Percentiles rank a stretch among this genome's conserved stretches.
phyloP scores from a whole-genome alignment of 2,888 invertebrate species.

The Watsonalla cultraria region DNA sequence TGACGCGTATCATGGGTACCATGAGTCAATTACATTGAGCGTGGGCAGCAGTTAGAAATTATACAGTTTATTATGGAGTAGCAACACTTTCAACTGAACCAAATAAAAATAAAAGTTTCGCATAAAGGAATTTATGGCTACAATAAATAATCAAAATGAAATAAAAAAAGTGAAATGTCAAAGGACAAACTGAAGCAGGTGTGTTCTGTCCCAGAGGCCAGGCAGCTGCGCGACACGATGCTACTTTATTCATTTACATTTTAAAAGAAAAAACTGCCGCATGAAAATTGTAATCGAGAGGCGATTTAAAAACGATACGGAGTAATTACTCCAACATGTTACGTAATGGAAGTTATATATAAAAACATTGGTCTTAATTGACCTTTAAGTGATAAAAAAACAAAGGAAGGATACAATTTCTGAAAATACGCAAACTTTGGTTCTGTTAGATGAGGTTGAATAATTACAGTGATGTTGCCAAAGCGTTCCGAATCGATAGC shows the following conservation, averaged over 20 bases:
- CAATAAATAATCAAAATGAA: slow-evolving; percentile 23
- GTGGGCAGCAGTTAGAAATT: slow-evolving; percentile 7
- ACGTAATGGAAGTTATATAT: slow-evolving; percentile 6
- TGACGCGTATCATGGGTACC: slow-evolving; percentile 21
- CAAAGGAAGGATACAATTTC: slow-evolving; percentile 11
- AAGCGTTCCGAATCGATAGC: slow-evolving; percentile 20
- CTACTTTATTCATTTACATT: slow-evolving; percentile 19
- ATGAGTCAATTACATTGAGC: slow-evolving; percentile 29
- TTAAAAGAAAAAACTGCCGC: slow-evolving; percentile 28
- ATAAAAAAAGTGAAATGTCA: slow-evolving; percentile 55
- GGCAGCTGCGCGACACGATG: slow-evolving; percentile 43
- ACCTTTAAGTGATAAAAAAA: slow-evolving; percentile 11
- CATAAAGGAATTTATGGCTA: slow-evolving; percentile 16
- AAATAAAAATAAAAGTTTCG: slow-evolving; percentile 1
- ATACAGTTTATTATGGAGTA: neutral
- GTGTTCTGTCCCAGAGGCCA: slow-evolving; percentile 22
- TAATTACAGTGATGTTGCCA: slow-evolving; percentile 19
- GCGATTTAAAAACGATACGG: slow-evolving; percentile 24
- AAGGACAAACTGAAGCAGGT: slow-evolving; percentile 62
- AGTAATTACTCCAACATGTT: slow-evolving; percentile 19
- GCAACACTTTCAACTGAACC: neutral
- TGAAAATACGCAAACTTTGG: slow-evolving; percentile 20
- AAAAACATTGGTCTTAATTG: slow-evolving; percentile 17
- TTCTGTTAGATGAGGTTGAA: slow-evolving; percentile 20
- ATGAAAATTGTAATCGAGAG: slow-evolving; percentile 29